Conservation (phyloP, 2,797 vertebrate genomes). For the Lutjanus argentimaculatus region DNA sequence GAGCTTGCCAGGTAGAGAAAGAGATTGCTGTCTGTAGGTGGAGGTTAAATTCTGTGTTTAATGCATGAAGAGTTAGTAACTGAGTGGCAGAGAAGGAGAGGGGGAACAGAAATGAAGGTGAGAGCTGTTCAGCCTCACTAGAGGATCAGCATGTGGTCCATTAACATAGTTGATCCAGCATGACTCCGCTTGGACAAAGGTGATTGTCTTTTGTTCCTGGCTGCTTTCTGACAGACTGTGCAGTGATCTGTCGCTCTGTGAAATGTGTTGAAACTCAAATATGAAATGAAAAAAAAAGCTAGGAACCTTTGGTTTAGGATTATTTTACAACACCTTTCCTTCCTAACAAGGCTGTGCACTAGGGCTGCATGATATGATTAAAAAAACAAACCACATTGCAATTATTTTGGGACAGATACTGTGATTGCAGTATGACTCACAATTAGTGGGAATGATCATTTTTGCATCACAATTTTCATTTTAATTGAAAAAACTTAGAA, state of each 20-base stretch:
- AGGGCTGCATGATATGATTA: too few species aligned
- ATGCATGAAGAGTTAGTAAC: constrained; percentile 55
- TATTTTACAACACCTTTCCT: not conserved
- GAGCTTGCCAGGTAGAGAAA: constrained; percentile 67
- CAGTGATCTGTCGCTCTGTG: not conserved
- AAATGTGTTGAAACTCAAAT: not conserved
- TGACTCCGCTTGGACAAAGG: constrained; percentile 32
- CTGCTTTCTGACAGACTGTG: not conserved
- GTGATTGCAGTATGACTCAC: too few species aligned
- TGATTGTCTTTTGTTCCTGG: not conserved
- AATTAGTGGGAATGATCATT: too few species aligned
- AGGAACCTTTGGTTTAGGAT: not conserved
- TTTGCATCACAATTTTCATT: too few species aligned
- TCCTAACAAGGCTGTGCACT: not conserved
- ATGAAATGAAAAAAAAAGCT: not conserved
- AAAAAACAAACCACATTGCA: too few species aligned
- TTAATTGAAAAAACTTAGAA: too few species aligned
- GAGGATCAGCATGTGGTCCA: constrained; percentile 28
- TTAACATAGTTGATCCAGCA: constrained; percentile 44
- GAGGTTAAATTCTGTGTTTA: constrained; percentile 75
- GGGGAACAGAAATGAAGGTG: constrained; percentile 32
- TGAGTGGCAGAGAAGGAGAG: constrained; percentile 22
- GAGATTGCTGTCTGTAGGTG: constrained; percentile 71
- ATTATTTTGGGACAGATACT: too few species aligned
- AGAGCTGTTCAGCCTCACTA: constrained; percentile 32